Percentiles rank a stretch among this genome's conserved stretches.
These are phyloP conservation scores for Callionymus lyra DNA, from an alignment of 2,113 vertebrate species.

Conservation along the genomic window DNA sequence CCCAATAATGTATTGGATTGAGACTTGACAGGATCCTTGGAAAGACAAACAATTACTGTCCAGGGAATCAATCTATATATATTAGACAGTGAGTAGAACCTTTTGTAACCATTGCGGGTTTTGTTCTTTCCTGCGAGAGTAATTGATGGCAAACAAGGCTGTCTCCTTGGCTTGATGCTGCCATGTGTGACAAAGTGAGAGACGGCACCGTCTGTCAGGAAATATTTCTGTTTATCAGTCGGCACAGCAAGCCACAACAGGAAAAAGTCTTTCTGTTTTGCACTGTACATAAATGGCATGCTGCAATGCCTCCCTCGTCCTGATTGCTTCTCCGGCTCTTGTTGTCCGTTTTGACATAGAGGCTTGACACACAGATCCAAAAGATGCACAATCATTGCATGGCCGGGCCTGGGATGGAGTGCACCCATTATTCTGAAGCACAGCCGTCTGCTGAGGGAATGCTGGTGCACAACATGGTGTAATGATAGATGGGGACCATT, in stretches of 20 bases:
- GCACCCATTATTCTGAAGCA: conserved; percentile 69
- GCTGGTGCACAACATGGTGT: conserved; percentile 52
- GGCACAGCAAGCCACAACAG: conserved; percentile 34
- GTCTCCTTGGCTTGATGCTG: conserved; percentile 39
- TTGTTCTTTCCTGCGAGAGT: conserved; percentile 40
- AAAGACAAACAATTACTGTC: too few species aligned
- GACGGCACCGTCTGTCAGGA: conserved; percentile 17
- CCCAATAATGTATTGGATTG: neutral
- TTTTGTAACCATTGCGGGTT: conserved; percentile 32
- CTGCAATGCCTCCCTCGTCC: conserved; percentile 25
- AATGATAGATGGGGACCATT: conserved; percentile 69
- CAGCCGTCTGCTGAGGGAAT: conserved; percentile 59
- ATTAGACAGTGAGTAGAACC: conserved; percentile 13
- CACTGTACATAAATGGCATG: conserved; percentile 32
- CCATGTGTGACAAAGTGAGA: conserved; percentile 38
- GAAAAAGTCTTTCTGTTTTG: conserved; percentile 31
- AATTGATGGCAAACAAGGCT: conserved; percentile 46
- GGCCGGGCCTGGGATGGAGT: conserved; percentile 51
- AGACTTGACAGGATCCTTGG: neutral
- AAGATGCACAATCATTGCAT: conserved; percentile 62
- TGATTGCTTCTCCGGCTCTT: conserved; percentile 34
- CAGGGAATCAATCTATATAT: too few species aligned
- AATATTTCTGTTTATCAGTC: conserved; percentile 47
- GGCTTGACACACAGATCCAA: conserved; percentile 59
- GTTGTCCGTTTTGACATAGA: conserved; percentile 53